phyloP scores from a whole-genome alignment of 1,140 invertebrate genomes.

The Calycopis cecrops region DNA sequence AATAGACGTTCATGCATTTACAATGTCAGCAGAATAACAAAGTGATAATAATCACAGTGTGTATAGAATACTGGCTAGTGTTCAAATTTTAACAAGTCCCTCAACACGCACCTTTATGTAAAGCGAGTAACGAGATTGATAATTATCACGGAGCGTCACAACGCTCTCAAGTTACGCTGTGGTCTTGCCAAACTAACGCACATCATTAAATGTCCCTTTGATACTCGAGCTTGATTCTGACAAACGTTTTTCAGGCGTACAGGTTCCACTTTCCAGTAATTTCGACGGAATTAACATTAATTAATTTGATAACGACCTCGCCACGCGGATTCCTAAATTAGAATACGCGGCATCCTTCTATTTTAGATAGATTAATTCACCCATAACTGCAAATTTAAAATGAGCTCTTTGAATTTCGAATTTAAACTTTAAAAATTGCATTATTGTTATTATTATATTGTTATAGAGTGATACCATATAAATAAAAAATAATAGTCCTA shows the following conservation, averaged over 20 bases:
- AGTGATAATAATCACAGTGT: too few relatives aligned
- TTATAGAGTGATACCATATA: too few relatives aligned
- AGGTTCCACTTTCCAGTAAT: slow-evolving; percentile 2
- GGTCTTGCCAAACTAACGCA: slow-evolving; percentile 23
- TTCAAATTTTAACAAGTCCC: too few relatives aligned
- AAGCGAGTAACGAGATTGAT: slow-evolving; percentile 28
- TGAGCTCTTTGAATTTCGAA: too few relatives aligned
- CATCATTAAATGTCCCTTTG: slow-evolving; percentile 34
- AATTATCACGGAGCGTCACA: slow-evolving; percentile 28
- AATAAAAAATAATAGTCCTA: too few relatives aligned
- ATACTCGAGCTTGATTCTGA: slow-evolving; percentile 27
- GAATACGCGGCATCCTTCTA: not conserved
- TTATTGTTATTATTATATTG: too few relatives aligned
- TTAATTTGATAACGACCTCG: not conserved
- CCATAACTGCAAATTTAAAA: not conserved
- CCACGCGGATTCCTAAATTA: too few relatives aligned
- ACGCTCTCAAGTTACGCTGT: slow-evolving; percentile 28
- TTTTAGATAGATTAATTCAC: slow-evolving; percentile 8
- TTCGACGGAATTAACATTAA: not conserved
- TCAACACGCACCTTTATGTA: not conserved
- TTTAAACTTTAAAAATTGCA: too few relatives aligned
- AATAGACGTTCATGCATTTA: too few relatives aligned
- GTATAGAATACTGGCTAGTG: too few relatives aligned
- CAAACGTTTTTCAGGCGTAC: slow-evolving; percentile 29
- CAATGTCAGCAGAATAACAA: too few relatives aligned